A percentile compares a stretch with the other conserved stretches of the same genome.
Evolutionary conservation across 2,797 vertebrate genomes (phyloP).

Genomic region (Acanthopagrus latus): DNA sequence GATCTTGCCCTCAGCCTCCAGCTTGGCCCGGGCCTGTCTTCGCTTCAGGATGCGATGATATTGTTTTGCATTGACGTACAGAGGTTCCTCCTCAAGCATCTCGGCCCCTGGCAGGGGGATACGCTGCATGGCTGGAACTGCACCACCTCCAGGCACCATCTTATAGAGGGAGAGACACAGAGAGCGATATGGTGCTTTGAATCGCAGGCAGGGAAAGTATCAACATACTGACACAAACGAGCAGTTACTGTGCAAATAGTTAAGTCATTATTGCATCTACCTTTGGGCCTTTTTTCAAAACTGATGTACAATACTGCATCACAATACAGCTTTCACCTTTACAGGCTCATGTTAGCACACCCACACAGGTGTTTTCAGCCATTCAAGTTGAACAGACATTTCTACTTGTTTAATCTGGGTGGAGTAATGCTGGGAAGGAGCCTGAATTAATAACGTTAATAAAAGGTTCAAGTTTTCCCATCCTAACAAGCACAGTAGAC

Average conservation of each 20-base stretch:
- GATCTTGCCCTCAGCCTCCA: conserved; percentile 98
- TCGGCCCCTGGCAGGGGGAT: conserved; percentile 97
- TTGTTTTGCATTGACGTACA: conserved; percentile 90
- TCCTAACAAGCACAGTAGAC: neutral
- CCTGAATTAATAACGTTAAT: neutral
- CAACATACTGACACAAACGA: conserved; percentile 17
- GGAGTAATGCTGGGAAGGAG: neutral
- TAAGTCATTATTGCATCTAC: neutral
- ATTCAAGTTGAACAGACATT: conserved; percentile 12
- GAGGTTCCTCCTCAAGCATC: conserved; percentile 98
- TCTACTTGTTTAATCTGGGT: neutral
- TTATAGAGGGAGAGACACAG: conserved; percentile 63
- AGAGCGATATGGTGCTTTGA: conserved; percentile 37
- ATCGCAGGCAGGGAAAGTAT: conserved; percentile 2
- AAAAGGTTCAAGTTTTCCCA: neutral
- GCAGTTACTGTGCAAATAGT: conserved; percentile 6
- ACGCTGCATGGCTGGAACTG: conserved; percentile 94
- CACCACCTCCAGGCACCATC: conserved; percentile 96
- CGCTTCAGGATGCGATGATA: conserved; percentile 94
- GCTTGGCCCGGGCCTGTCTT: conserved; percentile 94
- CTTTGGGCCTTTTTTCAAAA: neutral
- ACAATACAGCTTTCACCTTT: conserved; percentile 2
- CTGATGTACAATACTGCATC: neutral
- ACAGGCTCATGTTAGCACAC: neutral
- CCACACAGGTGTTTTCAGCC: conserved; percentile 13